phyloP scores from a whole-genome alignment of 2,113 vertebrate genomes.

The Sminthopsis crassicaudata region DNA sequence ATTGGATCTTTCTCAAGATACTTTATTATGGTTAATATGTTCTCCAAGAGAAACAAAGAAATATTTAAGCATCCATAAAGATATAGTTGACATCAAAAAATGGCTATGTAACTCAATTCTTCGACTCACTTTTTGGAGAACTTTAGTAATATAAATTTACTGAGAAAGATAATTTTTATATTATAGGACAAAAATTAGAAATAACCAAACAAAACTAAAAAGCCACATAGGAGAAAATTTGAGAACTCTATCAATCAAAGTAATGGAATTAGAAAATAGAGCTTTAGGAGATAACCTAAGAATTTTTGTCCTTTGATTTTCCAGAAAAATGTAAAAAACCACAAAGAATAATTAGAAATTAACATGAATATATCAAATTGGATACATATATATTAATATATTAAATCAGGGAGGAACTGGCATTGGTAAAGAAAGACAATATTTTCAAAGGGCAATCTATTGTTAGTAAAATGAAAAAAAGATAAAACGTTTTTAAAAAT shows the following conservation, averaged over 20 bases:
- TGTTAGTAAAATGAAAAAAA: neutral
- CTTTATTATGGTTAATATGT: neutral
- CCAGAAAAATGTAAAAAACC: neutral
- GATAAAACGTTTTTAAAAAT: neutral
- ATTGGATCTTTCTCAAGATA: neutral
- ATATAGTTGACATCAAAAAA: neutral
- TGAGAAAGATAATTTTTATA: neutral
- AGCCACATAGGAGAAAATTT: neutral
- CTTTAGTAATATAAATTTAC: neutral
- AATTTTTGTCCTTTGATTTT: neutral
- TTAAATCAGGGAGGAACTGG: neutral
- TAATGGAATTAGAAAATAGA: neutral
- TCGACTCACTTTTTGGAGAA: neutral
- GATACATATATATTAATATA: neutral
- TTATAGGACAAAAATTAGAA: neutral
- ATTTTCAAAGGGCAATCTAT: neutral
- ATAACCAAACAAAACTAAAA: neutral
- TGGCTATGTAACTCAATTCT: neutral
- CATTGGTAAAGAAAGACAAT: neutral
- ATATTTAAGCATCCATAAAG: neutral
- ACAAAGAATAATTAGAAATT: neutral
- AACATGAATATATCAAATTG: neutral
- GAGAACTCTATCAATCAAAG: neutral
- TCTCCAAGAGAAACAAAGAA: neutral
- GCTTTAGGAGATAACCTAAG: neutral